phyloP scores from a whole-genome alignment of 2,888 invertebrate species.

The Dynastes tityus region DNA sequence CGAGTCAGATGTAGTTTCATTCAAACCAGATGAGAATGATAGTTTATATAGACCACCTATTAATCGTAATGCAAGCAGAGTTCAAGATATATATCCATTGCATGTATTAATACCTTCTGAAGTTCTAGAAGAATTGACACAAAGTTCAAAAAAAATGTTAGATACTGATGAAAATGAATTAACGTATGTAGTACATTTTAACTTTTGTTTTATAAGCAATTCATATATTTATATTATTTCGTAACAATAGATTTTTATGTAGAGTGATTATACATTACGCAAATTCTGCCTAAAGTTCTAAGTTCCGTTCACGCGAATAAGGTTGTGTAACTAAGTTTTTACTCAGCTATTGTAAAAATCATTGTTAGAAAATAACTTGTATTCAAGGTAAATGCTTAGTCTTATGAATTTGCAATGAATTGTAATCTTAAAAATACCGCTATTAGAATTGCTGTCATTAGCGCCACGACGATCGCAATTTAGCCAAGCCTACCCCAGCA shows the following conservation, averaged over 20 bases:
- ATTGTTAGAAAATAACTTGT: too few relatives aligned
- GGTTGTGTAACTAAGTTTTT: too few relatives aligned
- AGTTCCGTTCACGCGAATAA: too few relatives aligned
- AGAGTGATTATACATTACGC: background rate
- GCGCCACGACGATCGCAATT: too few relatives aligned
- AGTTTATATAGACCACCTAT: constrained; percentile 72
- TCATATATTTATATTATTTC: background rate
- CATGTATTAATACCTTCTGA: constrained; percentile 69
- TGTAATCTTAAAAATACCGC: too few relatives aligned
- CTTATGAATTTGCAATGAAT: too few relatives aligned
- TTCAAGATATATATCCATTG: constrained; percentile 72
- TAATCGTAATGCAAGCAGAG: constrained; percentile 70
- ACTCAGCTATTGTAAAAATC: too few relatives aligned
- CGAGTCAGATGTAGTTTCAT: constrained; percentile 67
- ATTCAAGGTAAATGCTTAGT: too few relatives aligned
- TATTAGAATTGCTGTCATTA: too few relatives aligned
- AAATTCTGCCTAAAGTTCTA: background rate
- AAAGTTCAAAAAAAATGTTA: constrained; percentile 47
- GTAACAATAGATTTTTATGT: background rate
- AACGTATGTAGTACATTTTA: constrained; percentile 33
- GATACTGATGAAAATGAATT: constrained; percentile 35
- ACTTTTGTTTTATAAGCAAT: background rate
- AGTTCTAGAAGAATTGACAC: constrained; percentile 49
- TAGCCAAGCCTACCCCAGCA: too few relatives aligned
- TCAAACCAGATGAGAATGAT: constrained; percentile 65